Evolutionary conservation across 1,140 invertebrate genomes (phyloP).

Genomic region (Drepana arcuata): DNA sequence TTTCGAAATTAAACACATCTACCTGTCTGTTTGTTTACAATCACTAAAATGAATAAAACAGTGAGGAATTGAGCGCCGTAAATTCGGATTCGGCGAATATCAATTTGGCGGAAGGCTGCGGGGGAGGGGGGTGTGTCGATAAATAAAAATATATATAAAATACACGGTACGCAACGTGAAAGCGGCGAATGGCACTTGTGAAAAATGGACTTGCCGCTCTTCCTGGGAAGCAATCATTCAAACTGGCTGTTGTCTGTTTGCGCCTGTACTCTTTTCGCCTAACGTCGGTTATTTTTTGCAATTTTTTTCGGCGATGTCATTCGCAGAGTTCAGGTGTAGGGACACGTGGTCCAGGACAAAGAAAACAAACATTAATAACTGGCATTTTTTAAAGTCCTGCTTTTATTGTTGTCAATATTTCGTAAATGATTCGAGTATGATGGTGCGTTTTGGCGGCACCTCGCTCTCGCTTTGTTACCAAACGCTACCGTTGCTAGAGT

Average conservation of each 20-base stretch:
- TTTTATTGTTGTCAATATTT: slow-evolving; percentile 69
- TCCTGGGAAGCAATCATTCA: slow-evolving; percentile 71
- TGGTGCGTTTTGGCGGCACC: slow-evolving; percentile 46
- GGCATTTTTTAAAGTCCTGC: slow-evolving; percentile 67
- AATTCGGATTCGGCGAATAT: slow-evolving; percentile 66
- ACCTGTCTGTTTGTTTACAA: slow-evolving; percentile 68
- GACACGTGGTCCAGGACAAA: slow-evolving; percentile 63
- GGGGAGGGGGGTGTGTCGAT: slow-evolving; percentile 39
- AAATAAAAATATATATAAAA: slow-evolving; percentile 69
- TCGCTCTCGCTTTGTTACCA: slow-evolving; percentile 45
- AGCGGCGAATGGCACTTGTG: slow-evolving; percentile 70
- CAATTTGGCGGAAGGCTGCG: slow-evolving; percentile 53
- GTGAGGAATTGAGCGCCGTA: slow-evolving; percentile 60
- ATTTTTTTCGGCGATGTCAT: slow-evolving; percentile 63
- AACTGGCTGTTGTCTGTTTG: slow-evolving; percentile 69
- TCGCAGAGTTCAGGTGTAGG: slow-evolving; percentile 62
- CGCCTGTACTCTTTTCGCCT: slow-evolving; percentile 64
- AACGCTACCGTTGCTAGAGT: slow-evolving; percentile 43
- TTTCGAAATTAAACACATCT: slow-evolving; percentile 69
- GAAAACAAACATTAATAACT: slow-evolving; percentile 68
- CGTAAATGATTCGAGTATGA: slow-evolving; percentile 69
- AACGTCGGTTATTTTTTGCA: slow-evolving; percentile 54
- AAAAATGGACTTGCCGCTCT: slow-evolving; percentile 71
- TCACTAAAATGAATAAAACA: slow-evolving; percentile 69
- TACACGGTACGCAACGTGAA: slow-evolving; percentile 63